Conservation (phyloP, 2,797 vertebrate genomes). For the Lemur catta region DNA sequence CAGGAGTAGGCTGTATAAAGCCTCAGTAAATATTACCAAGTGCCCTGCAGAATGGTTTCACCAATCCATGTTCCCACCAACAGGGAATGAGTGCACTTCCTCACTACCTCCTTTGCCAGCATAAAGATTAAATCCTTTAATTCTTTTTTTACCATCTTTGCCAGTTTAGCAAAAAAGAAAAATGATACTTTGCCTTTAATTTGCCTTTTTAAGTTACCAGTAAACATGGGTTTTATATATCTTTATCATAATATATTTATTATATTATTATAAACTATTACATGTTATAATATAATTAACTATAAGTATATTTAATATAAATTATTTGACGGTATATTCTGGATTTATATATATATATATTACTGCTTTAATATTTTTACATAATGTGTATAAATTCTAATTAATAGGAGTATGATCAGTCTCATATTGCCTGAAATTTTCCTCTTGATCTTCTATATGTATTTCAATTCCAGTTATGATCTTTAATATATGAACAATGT, state of each 20-base stretch:
- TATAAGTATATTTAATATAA: neutral
- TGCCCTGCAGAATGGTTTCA: constrained; percentile 39
- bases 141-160: neutral
- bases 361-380: constrained; percentile 18
- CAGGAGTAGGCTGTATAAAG: constrained; percentile 44
- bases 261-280: neutral
- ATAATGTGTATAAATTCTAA: neutral
- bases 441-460: neutral
- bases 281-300: neutral
- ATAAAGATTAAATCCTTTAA: constrained; percentile 11
- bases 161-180: constrained; percentile 1
- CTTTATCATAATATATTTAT: neutral
- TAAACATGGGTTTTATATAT: neutral
- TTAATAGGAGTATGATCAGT: neutral
- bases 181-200: constrained; percentile 3
- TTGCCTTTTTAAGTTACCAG: neutral
- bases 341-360: neutral
- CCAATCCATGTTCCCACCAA: constrained; percentile 27
- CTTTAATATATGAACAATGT: neutral
- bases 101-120: neutral
- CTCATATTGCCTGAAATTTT: neutral
- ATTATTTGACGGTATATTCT: neutral
- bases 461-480: constrained; percentile 18
- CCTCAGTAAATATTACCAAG: constrained; percentile 50
- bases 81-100: neutral